Evolutionary conservation across 2,888 invertebrate species (phyloP).

Genomic region (Aricia artaxerxes): DNA sequence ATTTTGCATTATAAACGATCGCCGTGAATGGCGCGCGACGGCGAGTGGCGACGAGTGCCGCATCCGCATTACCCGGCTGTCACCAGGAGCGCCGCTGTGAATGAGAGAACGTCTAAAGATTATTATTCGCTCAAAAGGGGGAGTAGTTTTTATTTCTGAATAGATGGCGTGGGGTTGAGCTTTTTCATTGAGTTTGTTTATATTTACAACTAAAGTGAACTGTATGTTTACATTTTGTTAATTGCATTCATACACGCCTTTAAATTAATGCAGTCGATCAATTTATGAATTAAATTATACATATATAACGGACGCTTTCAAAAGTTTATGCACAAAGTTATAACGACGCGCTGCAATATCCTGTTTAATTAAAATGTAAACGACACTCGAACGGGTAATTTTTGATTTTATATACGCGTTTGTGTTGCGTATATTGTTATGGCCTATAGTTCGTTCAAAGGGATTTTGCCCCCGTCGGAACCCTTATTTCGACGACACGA

Average conservation of each 20-base stretch:
- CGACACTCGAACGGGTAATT: neutral
- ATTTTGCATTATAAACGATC: slow-evolving; percentile 9
- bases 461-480: too few relatives aligned
- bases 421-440: neutral
- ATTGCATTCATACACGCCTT: neutral
- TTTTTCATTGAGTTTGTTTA: neutral
- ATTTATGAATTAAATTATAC: neutral
- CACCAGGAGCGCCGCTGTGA: neutral
- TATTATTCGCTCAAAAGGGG: neutral
- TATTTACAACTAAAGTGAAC: neutral
- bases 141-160: neutral
- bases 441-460: neutral
- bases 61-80: neutral
- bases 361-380: slow-evolving; percentile 1
- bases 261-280: neutral
- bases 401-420: slow-evolving; percentile 8
- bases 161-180: neutral
- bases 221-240: neutral
- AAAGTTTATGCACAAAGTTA: neutral
- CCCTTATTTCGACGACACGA: too few relatives aligned
- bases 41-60: neutral
- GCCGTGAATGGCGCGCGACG: neutral
- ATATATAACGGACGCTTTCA: neutral
- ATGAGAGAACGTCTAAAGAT: slow-evolving; percentile 9
- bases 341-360: neutral